Evolutionary conservation across 2,797 vertebrate species (phyloP), one percentile per base, ranked within the genome.

Genomic region (Monodelphis domestica): DNA sequence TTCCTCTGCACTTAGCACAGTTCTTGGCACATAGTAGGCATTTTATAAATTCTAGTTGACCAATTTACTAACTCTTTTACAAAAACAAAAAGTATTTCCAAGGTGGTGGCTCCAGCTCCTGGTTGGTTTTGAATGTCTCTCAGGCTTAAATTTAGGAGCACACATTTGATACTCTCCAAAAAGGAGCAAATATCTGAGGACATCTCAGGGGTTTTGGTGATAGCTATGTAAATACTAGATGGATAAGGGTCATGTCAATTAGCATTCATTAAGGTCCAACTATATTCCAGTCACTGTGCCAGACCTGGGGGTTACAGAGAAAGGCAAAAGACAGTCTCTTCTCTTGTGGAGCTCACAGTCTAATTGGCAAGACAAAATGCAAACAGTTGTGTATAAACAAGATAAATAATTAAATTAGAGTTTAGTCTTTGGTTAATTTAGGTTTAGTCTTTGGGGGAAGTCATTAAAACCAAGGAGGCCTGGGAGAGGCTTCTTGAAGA

Each of bases 111-210:
- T 94, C n/a, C n/a, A 93, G 88, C 92, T 54, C 9, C 0, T 1
- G 2, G 30, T 30, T 1, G 1, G 84, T 26, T 29, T 10, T 26
- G 53, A 2, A 45, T 90, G 89, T 29, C 38, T 26, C 91, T 89
- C 95, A 21, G 53, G 88, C 53, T 89, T 56, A 3, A 90, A 93
- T 56, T 54, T 52, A 70, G 92, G 95, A 92, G 3, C 28, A 63
- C 28, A 54, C 50, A 93, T 95, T 95, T 93, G 89, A 92, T n/a
- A n/a, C n/a, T n/a, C n/a, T 52, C 3, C 14, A 15, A 9, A 12
- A 29, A 87, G 12, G 84, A 88, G 89, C 51, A 30, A 70, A 50
- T 55, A 30, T 94, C 12, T 29, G 53, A 89, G 94, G 53, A 28
- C 55, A 53, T 50, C 53, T 59, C 56, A 38, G 38, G 63, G 17